Percentiles rank a stretch among this genome's conserved stretches.
Evolutionary conservation across 2,113 vertebrate genomes (phyloP).

Genomic region (Alectura lathami): DNA sequence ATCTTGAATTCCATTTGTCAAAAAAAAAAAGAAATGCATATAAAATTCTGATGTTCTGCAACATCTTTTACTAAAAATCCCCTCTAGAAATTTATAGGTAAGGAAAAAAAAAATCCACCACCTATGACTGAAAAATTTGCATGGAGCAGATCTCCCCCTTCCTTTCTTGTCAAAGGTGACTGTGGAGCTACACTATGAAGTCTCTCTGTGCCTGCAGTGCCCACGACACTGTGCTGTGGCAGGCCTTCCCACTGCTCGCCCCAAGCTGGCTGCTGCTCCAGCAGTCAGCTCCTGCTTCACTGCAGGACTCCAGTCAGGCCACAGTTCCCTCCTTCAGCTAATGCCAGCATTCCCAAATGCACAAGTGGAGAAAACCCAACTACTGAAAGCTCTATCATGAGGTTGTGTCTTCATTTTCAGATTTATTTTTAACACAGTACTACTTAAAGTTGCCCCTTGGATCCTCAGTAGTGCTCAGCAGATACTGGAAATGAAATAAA

Average conservation of each 20-base stretch:
- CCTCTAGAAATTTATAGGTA: not conserved
- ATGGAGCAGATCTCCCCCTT: not conserved
- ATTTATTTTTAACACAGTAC: too few species aligned
- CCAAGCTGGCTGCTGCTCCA: not conserved
- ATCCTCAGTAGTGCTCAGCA: not conserved
- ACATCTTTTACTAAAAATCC: too few species aligned
- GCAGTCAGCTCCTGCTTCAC: not conserved
- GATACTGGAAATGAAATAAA: not conserved
- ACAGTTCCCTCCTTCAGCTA: not conserved
- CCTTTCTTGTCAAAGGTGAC: not conserved
- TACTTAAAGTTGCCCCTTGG: not conserved
- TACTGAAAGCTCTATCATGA: not conserved
- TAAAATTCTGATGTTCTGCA: not conserved
- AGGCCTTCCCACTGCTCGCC: not conserved
- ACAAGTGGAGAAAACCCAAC: not conserved
- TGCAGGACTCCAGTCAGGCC: not conserved
- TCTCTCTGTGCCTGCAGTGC: not conserved
- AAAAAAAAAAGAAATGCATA: not conserved
- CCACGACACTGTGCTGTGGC: too few species aligned
- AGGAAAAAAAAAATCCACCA: not conserved
- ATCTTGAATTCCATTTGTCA: not conserved
- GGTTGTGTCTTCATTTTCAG: not conserved
- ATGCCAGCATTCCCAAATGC: not conserved
- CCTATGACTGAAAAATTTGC: not conserved
- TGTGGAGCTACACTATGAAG: not conserved